Conservation (phyloP, 2,888 invertebrate species). For the Acanthopleura granulata region DNA sequence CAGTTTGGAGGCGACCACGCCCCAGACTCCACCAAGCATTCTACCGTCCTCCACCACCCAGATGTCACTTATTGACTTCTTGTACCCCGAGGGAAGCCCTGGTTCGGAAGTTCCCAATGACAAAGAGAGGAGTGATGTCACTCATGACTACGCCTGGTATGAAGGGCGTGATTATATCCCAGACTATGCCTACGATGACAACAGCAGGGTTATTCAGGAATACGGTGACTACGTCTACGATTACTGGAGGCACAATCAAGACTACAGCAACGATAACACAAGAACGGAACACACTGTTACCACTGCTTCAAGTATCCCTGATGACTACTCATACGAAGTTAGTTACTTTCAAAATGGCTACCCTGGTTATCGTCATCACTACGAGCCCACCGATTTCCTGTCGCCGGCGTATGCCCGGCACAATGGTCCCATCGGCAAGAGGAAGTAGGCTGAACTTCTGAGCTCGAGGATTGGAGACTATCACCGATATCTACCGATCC, state of each 20-base stretch:
- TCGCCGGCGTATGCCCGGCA: constrained; percentile 3
- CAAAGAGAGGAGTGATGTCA: constrained; percentile 15
- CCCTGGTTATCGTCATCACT: not conserved
- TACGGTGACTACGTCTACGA: constrained; percentile 1
- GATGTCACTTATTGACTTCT: not conserved
- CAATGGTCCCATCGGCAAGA: constrained; percentile 2
- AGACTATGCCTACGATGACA: not conserved
- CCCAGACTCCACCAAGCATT: not conserved
- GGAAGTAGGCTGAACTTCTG: not conserved
- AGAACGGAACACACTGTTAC: not conserved
- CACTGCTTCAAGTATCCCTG: not conserved
- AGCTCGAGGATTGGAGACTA: no score
- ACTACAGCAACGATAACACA: not conserved
- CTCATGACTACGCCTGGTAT: constrained; percentile 13
- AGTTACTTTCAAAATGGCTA: constrained; percentile 14
- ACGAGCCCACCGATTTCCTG: not conserved
- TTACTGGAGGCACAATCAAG: not conserved
- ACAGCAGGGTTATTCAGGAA: not conserved
- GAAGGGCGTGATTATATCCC: not conserved
- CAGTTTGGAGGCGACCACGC: not conserved
- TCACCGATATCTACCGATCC: no score
- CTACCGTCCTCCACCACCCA: not conserved
- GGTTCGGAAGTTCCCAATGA: not conserved
- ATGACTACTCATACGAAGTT: not conserved
- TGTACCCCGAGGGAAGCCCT: constrained; percentile 1